Evolutionary conservation across 2,113 vertebrate species (phyloP), one percentile per base, ranked within the genome.

Genomic region (Lipophrys pholis): DNA sequence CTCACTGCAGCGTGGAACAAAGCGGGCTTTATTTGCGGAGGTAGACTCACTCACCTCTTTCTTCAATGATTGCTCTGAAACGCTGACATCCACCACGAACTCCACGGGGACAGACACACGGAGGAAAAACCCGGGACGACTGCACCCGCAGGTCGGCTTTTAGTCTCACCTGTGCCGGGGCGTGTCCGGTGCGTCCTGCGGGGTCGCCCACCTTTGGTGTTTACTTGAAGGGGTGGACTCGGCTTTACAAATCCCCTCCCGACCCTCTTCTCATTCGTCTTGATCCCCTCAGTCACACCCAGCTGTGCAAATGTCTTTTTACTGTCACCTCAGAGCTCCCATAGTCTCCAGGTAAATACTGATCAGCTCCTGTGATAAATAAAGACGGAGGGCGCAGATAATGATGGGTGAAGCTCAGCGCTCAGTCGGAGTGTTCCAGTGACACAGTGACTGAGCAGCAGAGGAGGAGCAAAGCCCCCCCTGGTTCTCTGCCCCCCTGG

Each of bases 81-180:
- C 76, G 11, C 62, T 56, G 78, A 81, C 73, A 58, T 68, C 61
- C 64, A 69, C 70, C 11, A 63, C 2, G 8, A 41, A 43, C 46
- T 8, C 11, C 43, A 45, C 55, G 3, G 62, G 1, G 14, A 54
- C 14, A 75, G 38, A 63, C 0, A 17, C 16, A 46, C 11, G 61
- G 65, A 69, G 64, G 69, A 54, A 52, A 16, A 52, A 16, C 59
- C 80, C 64, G 38, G 36, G 35, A 3, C 35, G 43, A 68, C 11
- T 43, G 42, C 11, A n/a, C 36, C 6, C 30, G 62, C 39, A 50
- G 69, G 10, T 66, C 79, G 61, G 45, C 89, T 92, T 86, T 93
- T 91, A 91, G 88, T 87, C 82, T 70, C 80, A 84, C 58, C 81
- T 81, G 88, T 61, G 57, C n/a, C 54, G 82, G 81, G 91, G 91